Conservation (phyloP, 2,797 vertebrate species). For the Chelidonichthys spinosus region DNA sequence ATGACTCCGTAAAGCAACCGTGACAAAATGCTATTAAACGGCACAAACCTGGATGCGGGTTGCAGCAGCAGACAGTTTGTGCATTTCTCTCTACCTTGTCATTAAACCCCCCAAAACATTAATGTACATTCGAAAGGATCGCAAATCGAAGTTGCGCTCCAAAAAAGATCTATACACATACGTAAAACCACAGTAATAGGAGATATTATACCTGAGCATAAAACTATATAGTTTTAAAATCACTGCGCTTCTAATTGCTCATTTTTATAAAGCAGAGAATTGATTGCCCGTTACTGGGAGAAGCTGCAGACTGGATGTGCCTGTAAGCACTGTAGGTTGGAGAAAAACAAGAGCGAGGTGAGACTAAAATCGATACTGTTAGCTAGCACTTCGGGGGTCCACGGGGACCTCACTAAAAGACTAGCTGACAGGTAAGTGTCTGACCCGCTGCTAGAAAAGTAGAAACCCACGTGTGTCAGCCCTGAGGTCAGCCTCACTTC, state of each 20-base stretch:
- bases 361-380: conserved; percentile 75
- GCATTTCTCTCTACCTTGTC: conserved; percentile 30
- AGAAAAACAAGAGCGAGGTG: conserved; percentile 73
- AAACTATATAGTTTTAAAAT: conserved; percentile 39
- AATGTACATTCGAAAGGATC: conserved; percentile 55
- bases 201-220: conserved; percentile 37
- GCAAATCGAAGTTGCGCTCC: conserved; percentile 69
- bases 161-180: conserved; percentile 55
- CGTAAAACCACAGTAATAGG: conserved; percentile 50
- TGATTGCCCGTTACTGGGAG: conserved; percentile 41
- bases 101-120: conserved; percentile 55
- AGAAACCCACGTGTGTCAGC: conserved; percentile 62
- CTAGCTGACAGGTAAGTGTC: conserved; percentile 75
- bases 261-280: conserved; percentile 39
- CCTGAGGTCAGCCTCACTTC: conserved; percentile 64
- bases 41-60: conserved; percentile 59
- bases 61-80: conserved; percentile 61
- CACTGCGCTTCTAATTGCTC: conserved; percentile 11
- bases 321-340: conserved; percentile 58
- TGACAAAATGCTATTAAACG: conserved; percentile 42
- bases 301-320: conserved; percentile 51
- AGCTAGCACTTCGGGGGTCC: conserved; percentile 60
- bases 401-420: conserved; percentile 70
- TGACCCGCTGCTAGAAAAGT: conserved; percentile 57
- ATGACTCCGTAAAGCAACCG: conserved; percentile 51